Evolutionary conservation across 2,797 vertebrate species (phyloP), one percentile per base, ranked within the genome.

Genomic region (Carcharodon carcharias): DNA sequence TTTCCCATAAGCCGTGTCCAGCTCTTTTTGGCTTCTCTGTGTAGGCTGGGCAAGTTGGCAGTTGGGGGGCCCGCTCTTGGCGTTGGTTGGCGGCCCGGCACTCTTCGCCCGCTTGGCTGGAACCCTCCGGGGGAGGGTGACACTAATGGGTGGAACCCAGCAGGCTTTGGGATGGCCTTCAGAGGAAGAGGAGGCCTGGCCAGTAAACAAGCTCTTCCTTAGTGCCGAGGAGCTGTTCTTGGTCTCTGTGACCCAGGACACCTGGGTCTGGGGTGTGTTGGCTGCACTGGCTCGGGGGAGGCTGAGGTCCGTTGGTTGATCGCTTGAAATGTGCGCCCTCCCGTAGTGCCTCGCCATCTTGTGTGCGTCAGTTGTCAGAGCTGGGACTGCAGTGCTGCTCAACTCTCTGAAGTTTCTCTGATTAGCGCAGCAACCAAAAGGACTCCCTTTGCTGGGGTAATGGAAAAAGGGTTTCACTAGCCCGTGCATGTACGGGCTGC

Each of bases 51-150:
- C 18, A 45, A 45, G 80, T 40, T 21, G 80, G 16, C 80, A 85
- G 5, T 23, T 85, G 80, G 40, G 4, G 40, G 18, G 80, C 14
- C 80, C 40, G 45, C 80, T 97, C 97, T 40, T 97, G 89, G 97
- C 96, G 0, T 98, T 97, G 40, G 16, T 85, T 18, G 5, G 80
- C 21, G 23, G 18, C 35, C 35, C 61, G n/a, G n/a, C 18, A 21
- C 18, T n/a, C n/a, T 3, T 21, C 0, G 96, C 95, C 26, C 89
- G 96, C 93, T 98, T 98, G 0, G 98, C 98, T 28, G 97, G 82
- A 56, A 98, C 98, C 97, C 98, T 98, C 93, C 96, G 96, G 61
- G 98, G 98, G 96, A 97, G 97, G 1, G 98, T 97, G 61, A 97
- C 96, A 6, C 50, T 73, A 1, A 97, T 96, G 26, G 98, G 97